These are phyloP conservation scores for Parapsyche elsis DNA, from an alignment of 1,140 invertebrate genomes.

Conservation along the genomic window DNA sequence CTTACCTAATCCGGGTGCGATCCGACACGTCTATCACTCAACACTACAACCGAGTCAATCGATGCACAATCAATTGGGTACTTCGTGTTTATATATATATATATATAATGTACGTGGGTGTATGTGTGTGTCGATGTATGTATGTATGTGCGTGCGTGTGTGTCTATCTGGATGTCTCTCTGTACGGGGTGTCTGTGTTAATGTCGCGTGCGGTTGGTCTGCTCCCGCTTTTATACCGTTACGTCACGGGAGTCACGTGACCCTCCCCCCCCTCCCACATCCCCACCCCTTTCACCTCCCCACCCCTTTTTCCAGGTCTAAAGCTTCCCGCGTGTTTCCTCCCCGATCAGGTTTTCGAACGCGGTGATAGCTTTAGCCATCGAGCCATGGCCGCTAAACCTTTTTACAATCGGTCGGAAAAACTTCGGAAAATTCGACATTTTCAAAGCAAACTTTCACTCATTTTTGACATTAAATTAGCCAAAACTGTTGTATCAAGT, in stretches of 20 bases:
- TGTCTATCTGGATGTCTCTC: conserved; percentile 1
- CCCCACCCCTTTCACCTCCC: neutral
- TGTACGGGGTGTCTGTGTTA: neutral
- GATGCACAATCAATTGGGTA: neutral
- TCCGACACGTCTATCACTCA: conserved; percentile 13
- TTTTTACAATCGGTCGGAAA: neutral
- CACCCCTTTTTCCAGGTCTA: neutral
- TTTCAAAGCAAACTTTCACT: too few species aligned
- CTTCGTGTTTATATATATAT: neutral
- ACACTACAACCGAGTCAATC: neutral
- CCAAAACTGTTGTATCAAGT: too few species aligned
- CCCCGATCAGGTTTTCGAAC: conserved; percentile 9
- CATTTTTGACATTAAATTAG: too few species aligned
- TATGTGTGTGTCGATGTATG: neutral
- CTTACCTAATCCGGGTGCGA: conserved; percentile 3
- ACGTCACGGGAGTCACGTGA: conserved; percentile 50
- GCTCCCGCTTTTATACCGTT: conserved; percentile 47
- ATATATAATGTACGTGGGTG: neutral
- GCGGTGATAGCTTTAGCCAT: neutral
- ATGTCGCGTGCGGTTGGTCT: neutral
- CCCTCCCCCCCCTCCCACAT: neutral
- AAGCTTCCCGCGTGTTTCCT: conserved; percentile 5
- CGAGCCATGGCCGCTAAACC: too few species aligned
- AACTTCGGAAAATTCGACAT: neutral
- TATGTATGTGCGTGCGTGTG: neutral